A percentile compares a stretch with the other conserved stretches of the same genome.
phyloP scores from a whole-genome alignment of 2,797 vertebrate species.

The Cichlasoma orientale region DNA sequence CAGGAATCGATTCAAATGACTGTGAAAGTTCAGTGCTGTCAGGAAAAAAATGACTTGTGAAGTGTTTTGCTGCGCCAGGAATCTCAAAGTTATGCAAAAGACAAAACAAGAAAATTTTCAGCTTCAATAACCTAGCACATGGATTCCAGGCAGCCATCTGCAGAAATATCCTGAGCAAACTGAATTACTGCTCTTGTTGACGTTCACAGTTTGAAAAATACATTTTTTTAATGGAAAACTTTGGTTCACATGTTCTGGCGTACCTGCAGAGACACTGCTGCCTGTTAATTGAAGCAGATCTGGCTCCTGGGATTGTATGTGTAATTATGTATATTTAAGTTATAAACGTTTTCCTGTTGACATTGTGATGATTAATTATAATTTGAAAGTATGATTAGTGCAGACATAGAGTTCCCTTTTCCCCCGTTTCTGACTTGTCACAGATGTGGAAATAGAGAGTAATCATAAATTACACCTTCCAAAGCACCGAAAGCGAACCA shows the following conservation, averaged over 20 bases:
- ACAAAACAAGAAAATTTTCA: not conserved
- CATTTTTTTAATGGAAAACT: not conserved
- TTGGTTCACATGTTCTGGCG: not conserved
- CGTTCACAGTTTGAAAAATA: not conserved
- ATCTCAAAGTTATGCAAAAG: not conserved
- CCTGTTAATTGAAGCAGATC: slow-evolving; percentile 14
- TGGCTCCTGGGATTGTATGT: slow-evolving; percentile 40
- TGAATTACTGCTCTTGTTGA: not conserved
- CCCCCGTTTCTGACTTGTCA: not conserved
- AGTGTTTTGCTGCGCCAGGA: slow-evolving; percentile 7
- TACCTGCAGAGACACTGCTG: slow-evolving; percentile 17
- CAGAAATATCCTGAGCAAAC: not conserved
- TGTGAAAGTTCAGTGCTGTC: not conserved
- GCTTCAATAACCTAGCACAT: slow-evolving; percentile 13
- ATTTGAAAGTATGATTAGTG: not conserved
- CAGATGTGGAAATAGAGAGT: not conserved
- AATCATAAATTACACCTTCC: no score
- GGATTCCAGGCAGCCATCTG: not conserved
- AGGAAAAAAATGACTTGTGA: not conserved
- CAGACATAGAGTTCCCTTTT: not conserved
- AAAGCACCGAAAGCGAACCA: not conserved
- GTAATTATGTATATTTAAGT: slow-evolving; percentile 59
- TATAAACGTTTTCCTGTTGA: slow-evolving; percentile 28
- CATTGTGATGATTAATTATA: slow-evolving; percentile 3
- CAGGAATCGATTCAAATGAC: not conserved